A percentile compares a stretch with the other conserved stretches of the same genome.
Conservation (phyloP, 2,888 invertebrate genomes). For the Galerucella nymphaeae region DNA sequence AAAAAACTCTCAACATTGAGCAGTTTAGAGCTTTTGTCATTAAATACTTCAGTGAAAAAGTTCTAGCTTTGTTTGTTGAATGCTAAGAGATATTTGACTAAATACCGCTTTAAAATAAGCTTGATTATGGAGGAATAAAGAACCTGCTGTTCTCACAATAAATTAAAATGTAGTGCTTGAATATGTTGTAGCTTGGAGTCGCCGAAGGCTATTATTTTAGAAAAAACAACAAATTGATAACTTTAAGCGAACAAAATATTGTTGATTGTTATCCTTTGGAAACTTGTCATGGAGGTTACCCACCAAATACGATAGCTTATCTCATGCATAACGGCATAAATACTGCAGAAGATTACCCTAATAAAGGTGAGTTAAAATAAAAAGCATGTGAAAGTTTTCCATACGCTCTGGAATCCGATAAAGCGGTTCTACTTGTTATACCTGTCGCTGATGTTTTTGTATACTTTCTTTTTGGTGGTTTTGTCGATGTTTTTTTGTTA, state of each 20-base stretch:
- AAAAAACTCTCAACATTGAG: neutral
- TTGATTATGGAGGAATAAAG: neutral
- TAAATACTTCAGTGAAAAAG: neutral
- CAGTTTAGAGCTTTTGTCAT: neutral
- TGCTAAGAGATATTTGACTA: neutral
- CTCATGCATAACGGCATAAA: conserved; percentile 15
- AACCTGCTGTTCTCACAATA: too few species aligned
- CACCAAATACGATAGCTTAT: conserved; percentile 5
- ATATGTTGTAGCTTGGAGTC: conserved; percentile 17
- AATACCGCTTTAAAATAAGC: neutral
- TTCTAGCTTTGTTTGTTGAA: neutral
- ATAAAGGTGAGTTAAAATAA: conserved; percentile 6
- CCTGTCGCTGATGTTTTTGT: too few species aligned
- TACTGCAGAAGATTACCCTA: conserved; percentile 20
- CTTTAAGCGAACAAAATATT: conserved; percentile 24
- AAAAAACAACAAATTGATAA: conserved; percentile 17
- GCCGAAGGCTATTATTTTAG: conserved; percentile 23
- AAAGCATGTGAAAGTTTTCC: too few species aligned
- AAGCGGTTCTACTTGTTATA: too few species aligned
- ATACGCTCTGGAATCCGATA: too few species aligned
- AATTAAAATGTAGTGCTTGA: neutral
- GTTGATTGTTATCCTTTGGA: conserved; percentile 7
- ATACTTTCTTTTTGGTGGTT: too few species aligned
- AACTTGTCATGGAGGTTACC: conserved; percentile 20
- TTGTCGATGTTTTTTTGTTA: too few species aligned